Percentiles rank a stretch among this genome's conserved stretches.
Conservation (phyloP, 2,113 vertebrate genomes). For the Cygnus atratus region DNA sequence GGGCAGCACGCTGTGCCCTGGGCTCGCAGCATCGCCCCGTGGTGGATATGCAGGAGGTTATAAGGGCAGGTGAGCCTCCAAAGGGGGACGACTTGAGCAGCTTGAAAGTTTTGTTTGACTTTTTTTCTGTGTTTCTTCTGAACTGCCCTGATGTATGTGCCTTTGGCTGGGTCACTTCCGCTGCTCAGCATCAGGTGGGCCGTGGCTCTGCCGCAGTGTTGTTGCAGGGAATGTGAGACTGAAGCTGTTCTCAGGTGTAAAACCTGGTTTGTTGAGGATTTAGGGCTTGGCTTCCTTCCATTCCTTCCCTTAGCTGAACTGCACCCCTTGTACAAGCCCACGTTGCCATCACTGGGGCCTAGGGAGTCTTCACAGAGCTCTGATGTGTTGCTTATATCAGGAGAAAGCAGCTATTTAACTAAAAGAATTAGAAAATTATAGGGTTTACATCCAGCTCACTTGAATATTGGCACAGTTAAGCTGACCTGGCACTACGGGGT, state of each 20-base stretch:
- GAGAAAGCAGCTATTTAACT: background rate
- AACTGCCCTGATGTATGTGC: rapidly evolving
- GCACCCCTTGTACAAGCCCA: rapidly evolving
- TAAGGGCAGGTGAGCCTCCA: background rate
- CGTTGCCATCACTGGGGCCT: background rate
- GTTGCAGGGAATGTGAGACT: background rate
- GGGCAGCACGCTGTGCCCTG: background rate
- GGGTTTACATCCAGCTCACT: background rate
- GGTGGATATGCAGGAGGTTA: background rate
- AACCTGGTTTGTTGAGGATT: background rate
- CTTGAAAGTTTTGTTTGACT: background rate
- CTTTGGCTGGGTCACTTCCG: background rate
- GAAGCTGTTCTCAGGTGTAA: background rate
- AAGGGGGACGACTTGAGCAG: background rate
- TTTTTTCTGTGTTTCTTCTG: background rate
- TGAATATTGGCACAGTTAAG: background rate
- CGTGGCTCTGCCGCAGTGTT: rapidly evolving
- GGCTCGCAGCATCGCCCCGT: background rate
- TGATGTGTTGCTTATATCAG: background rate
- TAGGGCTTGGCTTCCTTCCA: background rate
- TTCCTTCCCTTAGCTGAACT: background rate
- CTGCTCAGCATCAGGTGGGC: background rate
- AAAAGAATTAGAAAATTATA: background rate
- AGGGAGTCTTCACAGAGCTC: rapidly evolving
- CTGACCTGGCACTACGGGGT: background rate